A percentile compares a stretch with the other conserved stretches of the same genome.
Evolutionary conservation across 2,888 invertebrate genomes (phyloP).

Genomic region (Thumatha senex): DNA sequence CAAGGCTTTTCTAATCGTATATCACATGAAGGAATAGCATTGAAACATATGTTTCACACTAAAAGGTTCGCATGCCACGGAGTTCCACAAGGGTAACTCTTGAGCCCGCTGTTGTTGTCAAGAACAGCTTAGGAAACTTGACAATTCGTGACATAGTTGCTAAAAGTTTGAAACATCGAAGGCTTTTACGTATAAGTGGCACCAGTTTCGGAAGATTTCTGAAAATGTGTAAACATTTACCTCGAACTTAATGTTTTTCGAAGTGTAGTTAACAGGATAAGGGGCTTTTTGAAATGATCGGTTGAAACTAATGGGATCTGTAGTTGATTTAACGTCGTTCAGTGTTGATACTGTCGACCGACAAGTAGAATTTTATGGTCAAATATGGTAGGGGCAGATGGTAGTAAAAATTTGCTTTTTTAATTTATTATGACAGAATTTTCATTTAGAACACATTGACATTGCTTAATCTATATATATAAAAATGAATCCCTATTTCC

Average conservation of each 20-base stretch:
- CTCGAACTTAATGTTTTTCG: slow-evolving; percentile 20
- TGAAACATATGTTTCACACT: slow-evolving; percentile 56
- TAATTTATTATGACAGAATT: too few relatives aligned
- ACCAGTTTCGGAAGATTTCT: slow-evolving; percentile 47
- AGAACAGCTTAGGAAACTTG: slow-evolving; percentile 65
- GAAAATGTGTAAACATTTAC: slow-evolving; percentile 22
- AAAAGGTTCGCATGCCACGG: slow-evolving; percentile 62
- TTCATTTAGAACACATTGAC: too few relatives aligned
- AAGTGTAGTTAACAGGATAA: slow-evolving; percentile 14
- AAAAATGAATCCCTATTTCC: too few relatives aligned
- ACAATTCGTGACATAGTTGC: slow-evolving; percentile 70
- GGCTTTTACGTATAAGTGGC: slow-evolving; percentile 68
- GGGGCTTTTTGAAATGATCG: slow-evolving; percentile 45
- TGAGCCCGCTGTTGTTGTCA: slow-evolving; percentile 64
- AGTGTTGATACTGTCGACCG: slow-evolving; percentile 59
- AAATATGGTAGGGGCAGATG: slow-evolving; percentile 29
- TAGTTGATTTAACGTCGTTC: slow-evolving; percentile 63
- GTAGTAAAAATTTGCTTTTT: slow-evolving; percentile 44
- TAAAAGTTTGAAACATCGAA: slow-evolving; percentile 78
- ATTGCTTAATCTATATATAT: too few relatives aligned
- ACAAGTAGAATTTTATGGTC: slow-evolving; percentile 55
- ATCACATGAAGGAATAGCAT: too few relatives aligned
- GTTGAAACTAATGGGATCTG: slow-evolving; percentile 54
- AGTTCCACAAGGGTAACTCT: slow-evolving; percentile 72
- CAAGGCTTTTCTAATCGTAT: too few relatives aligned